A percentile compares a stretch with the other conserved stretches of the same genome.
phyloP scores from a whole-genome alignment of 92 coral and sea anemone genomes.

The Zoanthus solanderi region DNA sequence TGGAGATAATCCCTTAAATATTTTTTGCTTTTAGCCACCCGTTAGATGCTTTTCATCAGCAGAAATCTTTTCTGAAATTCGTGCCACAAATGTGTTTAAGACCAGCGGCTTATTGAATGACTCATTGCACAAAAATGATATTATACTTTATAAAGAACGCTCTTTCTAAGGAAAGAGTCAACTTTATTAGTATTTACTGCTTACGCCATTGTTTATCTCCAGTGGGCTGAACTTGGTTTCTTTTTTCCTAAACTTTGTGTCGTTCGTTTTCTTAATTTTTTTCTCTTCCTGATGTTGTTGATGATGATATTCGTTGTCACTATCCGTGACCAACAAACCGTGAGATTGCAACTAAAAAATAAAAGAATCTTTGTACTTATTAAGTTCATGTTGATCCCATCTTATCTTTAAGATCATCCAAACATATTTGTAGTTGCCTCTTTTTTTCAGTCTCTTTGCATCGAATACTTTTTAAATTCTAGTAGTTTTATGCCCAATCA shows the following conservation, averaged over 20 bases:
- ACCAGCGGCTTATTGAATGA: background rate
- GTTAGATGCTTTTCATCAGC: background rate
- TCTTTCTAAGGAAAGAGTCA: background rate
- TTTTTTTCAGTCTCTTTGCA: background rate
- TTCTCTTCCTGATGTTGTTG: background rate
- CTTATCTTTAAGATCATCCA: background rate
- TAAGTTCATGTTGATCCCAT: background rate
- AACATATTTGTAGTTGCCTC: background rate
- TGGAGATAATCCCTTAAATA: no score
- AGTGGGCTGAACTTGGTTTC: background rate
- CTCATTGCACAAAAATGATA: background rate
- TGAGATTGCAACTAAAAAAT: background rate
- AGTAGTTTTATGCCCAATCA: background rate
- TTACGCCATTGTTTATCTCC: background rate
- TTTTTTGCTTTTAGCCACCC: no score
- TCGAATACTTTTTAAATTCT: background rate
- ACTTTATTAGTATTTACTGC: background rate
- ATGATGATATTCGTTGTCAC: background rate
- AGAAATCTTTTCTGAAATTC: background rate
- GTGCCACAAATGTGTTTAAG: slow-evolving; percentile 2
- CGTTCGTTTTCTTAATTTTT: no score
- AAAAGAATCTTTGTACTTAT: background rate
- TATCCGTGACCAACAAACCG: background rate
- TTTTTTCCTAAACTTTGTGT: background rate
- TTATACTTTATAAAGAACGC: background rate